These are phyloP conservation scores for Acromyrmex heyeri DNA, from an alignment of 1,140 invertebrate species.

Conservation along the genomic window DNA sequence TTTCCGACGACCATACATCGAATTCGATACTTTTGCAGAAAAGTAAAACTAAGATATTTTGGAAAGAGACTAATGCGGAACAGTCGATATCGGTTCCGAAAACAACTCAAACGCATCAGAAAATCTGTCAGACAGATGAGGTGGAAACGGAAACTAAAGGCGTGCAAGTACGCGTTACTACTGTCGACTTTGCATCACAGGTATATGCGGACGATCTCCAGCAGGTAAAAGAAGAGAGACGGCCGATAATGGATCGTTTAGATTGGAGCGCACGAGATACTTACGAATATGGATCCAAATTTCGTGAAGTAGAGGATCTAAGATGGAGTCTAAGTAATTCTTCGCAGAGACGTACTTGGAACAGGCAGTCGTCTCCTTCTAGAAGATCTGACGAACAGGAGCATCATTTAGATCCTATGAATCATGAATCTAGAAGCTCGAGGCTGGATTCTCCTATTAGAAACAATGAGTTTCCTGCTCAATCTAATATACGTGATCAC, in stretches of 20 bases:
- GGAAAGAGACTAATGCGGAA: constrained; percentile 79
- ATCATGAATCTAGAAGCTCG: constrained; percentile 66
- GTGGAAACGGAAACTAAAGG: constrained; percentile 67
- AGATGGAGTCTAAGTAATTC: constrained; percentile 82
- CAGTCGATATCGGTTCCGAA: constrained; percentile 50
- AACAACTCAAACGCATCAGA: constrained; percentile 81
- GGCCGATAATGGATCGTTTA: constrained; percentile 81
- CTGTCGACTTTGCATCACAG: constrained; percentile 76
- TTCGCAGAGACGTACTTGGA: constrained; percentile 77
- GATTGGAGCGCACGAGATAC: constrained; percentile 82
- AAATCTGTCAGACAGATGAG: constrained; percentile 84
- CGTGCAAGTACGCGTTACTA: constrained; percentile 73
- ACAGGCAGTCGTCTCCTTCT: constrained; percentile 60
- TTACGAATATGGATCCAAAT: constrained; percentile 75
- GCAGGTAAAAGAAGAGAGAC: constrained; percentile 78
- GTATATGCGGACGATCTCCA: constrained; percentile 77
- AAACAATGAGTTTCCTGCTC: constrained; percentile 69
- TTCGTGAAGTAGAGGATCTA: constrained; percentile 80
- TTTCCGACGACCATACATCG: constrained; percentile 67
- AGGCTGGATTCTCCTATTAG: constrained; percentile 64
- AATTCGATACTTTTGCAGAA: constrained; percentile 83
- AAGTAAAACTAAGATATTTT: constrained; percentile 78
- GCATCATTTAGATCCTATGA: constrained; percentile 38
- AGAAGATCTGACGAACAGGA: constrained; percentile 70
- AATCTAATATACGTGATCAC: constrained; percentile 65